These are phyloP conservation scores for Seriola rivoliana DNA, from an alignment of 2,113 vertebrate genomes.

Conservation along the genomic window DNA sequence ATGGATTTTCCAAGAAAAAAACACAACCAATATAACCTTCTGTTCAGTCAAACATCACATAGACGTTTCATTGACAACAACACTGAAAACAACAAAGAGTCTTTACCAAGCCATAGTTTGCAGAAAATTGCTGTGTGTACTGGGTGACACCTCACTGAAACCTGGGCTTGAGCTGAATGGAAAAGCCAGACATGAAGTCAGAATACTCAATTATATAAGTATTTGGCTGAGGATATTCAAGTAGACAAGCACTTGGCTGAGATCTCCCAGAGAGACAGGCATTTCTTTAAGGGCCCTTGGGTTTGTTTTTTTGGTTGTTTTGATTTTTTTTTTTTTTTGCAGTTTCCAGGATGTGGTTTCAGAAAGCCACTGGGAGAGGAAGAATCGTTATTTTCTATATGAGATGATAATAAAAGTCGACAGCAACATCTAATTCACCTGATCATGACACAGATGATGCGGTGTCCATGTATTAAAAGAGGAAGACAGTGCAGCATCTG, in stretches of 20 bases:
- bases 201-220: constrained; percentile 37
- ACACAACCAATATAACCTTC: not conserved
- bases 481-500: not conserved
- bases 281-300: constrained; percentile 18
- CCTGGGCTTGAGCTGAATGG: not conserved
- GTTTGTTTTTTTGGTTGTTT: not conserved
- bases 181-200: constrained; percentile 15
- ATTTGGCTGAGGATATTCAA: constrained; percentile 36
- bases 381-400: constrained; percentile 45
- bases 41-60: not conserved
- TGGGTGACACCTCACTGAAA: constrained; percentile 18
- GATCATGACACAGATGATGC: constrained; percentile 32
- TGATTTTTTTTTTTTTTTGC: not conserved
- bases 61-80: not conserved
- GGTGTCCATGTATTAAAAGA: constrained; percentile 3
- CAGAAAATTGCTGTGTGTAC: not conserved
- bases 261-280: constrained; percentile 14
- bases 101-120: constrained; percentile 2
- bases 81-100: not conserved
- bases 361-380: constrained; percentile 12
- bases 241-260: constrained; percentile 32
- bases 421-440: constrained; percentile 44
- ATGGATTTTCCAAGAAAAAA: not conserved
- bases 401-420: constrained; percentile 43
- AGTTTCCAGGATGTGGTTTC: constrained; percentile 30